Evolutionary conservation across 2,113 vertebrate species (phyloP), one percentile per base, ranked within the genome.

Genomic region (Odobenus rosmarus): DNA sequence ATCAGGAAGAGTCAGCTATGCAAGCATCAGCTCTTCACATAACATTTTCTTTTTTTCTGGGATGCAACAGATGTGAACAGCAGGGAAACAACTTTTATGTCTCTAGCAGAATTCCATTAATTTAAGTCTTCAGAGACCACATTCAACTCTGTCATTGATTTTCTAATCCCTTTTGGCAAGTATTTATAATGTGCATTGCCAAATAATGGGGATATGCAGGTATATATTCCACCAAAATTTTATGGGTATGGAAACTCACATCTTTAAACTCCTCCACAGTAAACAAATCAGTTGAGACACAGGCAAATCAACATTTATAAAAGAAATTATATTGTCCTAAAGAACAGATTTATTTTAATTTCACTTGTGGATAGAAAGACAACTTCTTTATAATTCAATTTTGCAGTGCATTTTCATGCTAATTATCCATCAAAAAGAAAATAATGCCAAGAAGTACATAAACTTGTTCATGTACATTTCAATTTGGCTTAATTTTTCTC

Each of bases 11-110:
- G 69, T 77, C 83, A 46, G 62, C 0, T 2, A 67, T 61, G 42
- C 36, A 71, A 76, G 39, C 59, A 12, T 55, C 46, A 83, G 51
- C 67, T 98, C 42, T 96, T 93, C 80, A 77, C n/a, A 92, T 28
- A 83, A 59, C 15, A 49, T 59, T 92, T 95, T 49, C 4, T 49
- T 76, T n/a, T 72, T 14, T 42, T n/a, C 53, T 21, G 21, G 24
- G 36, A 82, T 95, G 94, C 94, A 97, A 94, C 92, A 96, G 94
- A 92, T 96, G 94, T 94, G 80, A 96, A 90, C 88, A 96, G 67
- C 93, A 95, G 76, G 79, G 14, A 88, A 93, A 90, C 64, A 94
- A 96, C 39, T 72, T 96, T 88, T 62, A 83, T 46, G 33, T 80
- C 82, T 82, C 62, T 53, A 57, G 53, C 9, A 86, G 39, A 93